phyloP scores from a whole-genome alignment of 1,140 invertebrate genomes.

The Paralvinella palmiformis region DNA sequence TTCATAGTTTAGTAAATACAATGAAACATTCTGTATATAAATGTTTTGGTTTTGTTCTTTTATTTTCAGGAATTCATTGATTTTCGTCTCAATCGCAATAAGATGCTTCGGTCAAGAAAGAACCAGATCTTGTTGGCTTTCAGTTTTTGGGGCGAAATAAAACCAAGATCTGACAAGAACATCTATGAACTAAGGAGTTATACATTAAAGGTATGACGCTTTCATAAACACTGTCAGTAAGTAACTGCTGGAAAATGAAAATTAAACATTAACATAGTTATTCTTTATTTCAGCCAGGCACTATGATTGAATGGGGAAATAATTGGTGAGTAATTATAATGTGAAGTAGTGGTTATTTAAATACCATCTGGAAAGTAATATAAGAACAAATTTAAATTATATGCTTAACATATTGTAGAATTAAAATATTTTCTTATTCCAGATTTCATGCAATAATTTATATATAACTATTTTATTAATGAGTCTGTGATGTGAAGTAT shows the following conservation, averaged over 20 bases:
- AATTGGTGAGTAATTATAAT: constrained; percentile 63
- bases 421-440: too few species aligned
- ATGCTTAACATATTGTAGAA: too few species aligned
- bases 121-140: constrained; percentile 84
- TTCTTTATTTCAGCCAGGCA: constrained; percentile 62
- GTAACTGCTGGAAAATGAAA: neutral
- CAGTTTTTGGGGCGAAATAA: constrained; percentile 55
- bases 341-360: too few species aligned
- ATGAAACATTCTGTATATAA: too few species aligned
- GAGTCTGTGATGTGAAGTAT: too few species aligned
- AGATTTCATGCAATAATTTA: too few species aligned
- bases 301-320: constrained; percentile 99
- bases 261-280: neutral
- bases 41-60: neutral
- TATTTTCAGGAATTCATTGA: constrained; percentile 63
- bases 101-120: constrained; percentile 78
- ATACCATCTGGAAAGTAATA: too few species aligned
- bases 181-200: constrained; percentile 93
- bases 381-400: too few species aligned
- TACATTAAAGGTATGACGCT: constrained; percentile 62
- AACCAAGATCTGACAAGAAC: constrained; percentile 64
- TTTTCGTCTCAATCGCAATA: constrained; percentile 73
- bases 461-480: too few species aligned
- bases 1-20: too few species aligned
- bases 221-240: neutral